Conservation (phyloP, 2,113 vertebrate genomes). For the Nibea albiflora region DNA sequence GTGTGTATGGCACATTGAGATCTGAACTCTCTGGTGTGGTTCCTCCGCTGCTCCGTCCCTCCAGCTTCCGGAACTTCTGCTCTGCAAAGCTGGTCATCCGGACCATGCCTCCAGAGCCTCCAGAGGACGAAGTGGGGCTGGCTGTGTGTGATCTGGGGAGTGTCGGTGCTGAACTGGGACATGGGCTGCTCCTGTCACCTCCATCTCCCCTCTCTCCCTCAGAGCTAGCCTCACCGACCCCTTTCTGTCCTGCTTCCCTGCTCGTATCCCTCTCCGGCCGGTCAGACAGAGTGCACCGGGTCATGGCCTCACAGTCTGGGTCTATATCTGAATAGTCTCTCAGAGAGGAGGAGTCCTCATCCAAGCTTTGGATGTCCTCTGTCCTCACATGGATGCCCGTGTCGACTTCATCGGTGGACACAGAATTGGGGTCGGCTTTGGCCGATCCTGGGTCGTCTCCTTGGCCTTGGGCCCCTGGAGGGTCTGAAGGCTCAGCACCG, state of each 20-base stretch:
- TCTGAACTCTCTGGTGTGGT: constrained; percentile 95
- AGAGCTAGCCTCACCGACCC: constrained; percentile 26
- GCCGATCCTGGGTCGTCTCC: constrained; percentile 75
- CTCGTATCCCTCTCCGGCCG: constrained; percentile 29
- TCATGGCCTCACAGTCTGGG: constrained; percentile 88
- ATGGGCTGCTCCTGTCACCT: constrained; percentile 86
- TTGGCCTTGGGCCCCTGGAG: constrained; percentile 52
- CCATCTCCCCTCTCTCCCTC: constrained; percentile 40
- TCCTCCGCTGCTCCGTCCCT: constrained; percentile 93
- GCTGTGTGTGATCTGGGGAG: constrained; percentile 89
- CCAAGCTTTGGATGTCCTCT: constrained; percentile 96
- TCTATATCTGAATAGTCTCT: constrained; percentile 97
- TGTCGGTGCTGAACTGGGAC: constrained; percentile 87
- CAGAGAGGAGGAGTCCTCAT: constrained; percentile 96
- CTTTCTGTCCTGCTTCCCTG: constrained; percentile 41
- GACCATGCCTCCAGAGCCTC: constrained; percentile 88
- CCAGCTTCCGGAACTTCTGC: constrained; percentile 95
- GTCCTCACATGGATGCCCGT: constrained; percentile 97
- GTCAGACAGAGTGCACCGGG: constrained; percentile 77
- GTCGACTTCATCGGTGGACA: constrained; percentile 93
- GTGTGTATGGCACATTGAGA: constrained; percentile 88
- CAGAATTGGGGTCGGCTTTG: constrained; percentile 87
- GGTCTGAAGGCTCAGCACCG: constrained; percentile 71
- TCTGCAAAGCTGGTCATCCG: constrained; percentile 99
- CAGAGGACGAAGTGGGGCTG: constrained; percentile 92